These are phyloP conservation scores for Standfussiana lucernea DNA, from an alignment of 2,888 invertebrate genomes.

Conservation along the genomic window DNA sequence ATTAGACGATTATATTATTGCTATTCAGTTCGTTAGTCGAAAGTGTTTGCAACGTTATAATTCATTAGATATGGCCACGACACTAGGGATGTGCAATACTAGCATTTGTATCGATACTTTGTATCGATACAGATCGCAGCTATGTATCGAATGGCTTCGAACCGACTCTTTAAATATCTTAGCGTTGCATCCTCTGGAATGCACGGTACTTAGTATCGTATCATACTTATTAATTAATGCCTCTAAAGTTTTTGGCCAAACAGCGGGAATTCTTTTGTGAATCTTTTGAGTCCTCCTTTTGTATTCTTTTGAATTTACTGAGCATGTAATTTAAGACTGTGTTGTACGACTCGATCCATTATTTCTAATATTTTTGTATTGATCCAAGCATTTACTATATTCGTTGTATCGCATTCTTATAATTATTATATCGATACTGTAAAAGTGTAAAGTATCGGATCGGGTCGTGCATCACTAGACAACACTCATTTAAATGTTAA, in stretches of 20 bases:
- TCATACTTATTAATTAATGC: neutral
- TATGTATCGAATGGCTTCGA: neutral
- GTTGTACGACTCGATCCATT: too few relatives aligned
- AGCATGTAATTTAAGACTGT: neutral
- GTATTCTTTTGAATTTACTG: neutral
- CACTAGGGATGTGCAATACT: neutral
- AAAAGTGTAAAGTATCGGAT: neutral
- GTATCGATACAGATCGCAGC: neutral
- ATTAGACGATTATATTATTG: conserved; percentile 44
- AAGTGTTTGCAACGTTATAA: conserved; percentile 49
- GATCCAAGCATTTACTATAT: neutral
- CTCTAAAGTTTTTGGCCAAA: neutral
- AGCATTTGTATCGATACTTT: neutral
- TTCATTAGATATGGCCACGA: conserved; percentile 45
- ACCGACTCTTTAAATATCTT: neutral
- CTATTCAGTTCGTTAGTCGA: conserved; percentile 51
- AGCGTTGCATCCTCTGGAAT: neutral
- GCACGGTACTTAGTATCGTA: neutral
- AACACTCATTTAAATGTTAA: conserved; percentile 56
- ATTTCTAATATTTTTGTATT: neutral
- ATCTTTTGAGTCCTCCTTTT: neutral
- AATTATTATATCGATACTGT: neutral
- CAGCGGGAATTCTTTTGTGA: neutral
- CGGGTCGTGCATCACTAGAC: neutral
- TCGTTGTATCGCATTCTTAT: neutral